Conservation (phyloP, 2,888 invertebrate species). For the Vannuccia rotundouncinata region DNA sequence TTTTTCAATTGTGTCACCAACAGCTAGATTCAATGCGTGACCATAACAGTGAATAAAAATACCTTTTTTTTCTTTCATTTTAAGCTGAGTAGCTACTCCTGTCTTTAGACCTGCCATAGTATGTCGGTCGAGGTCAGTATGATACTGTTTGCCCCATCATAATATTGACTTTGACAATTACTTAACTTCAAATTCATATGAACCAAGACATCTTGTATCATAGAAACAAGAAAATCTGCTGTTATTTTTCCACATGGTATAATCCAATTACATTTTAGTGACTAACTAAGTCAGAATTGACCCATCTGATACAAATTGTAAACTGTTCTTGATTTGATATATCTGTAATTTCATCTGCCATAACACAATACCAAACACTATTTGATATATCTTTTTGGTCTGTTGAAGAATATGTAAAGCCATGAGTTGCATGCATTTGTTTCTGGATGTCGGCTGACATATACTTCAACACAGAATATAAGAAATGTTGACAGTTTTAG, state of each 20-base stretch:
- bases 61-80: neutral
- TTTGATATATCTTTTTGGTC: neutral
- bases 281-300: neutral
- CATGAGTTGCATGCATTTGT: neutral
- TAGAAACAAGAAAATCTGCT: neutral
- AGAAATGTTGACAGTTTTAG: no score
- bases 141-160: neutral
- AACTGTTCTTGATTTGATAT: neutral
- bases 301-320: neutral
- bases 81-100: neutral
- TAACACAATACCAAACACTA: neutral
- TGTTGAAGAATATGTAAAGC: neutral
- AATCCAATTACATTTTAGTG: neutral
- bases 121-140: no score
- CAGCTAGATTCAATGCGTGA: neutral
- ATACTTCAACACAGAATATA: no score
- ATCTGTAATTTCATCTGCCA: neutral
- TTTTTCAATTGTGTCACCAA: neutral
- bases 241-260: neutral
- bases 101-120: neutral
- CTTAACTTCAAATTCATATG: neutral
- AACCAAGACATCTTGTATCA: neutral
- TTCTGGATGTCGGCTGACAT: neutral
- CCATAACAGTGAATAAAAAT: neutral
- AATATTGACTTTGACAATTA: neutral